phyloP scores from a whole-genome alignment of 2,113 vertebrate genomes.

The Bufo gargarizans region DNA sequence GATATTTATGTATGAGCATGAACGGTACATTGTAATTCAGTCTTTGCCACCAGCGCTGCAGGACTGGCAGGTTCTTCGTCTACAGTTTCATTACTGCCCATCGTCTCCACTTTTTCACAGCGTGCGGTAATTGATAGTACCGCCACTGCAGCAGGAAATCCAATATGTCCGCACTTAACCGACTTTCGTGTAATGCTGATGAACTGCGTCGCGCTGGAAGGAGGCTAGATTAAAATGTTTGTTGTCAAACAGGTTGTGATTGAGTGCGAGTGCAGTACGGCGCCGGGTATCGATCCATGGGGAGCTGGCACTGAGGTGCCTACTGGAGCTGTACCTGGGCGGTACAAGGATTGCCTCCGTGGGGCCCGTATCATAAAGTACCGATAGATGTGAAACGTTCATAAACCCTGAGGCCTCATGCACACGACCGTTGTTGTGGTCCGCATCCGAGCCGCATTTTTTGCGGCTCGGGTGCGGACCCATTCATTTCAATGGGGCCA shows the following conservation, averaged over 20 bases:
- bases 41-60: not conserved
- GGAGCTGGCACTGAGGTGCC: conserved; percentile 34
- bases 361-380: not conserved
- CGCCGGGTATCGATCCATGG: conserved; percentile 29
- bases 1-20: not conserved
- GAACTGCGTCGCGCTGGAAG: not conserved
- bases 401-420: too few species aligned
- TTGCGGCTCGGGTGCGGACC: too few species aligned
- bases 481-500: too few species aligned
- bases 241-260: conserved; percentile 52
- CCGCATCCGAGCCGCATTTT: too few species aligned
- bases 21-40: conserved; percentile 15
- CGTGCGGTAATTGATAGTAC: conserved; percentile 43
- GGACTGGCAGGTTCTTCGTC: not conserved
- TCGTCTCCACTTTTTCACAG: conserved; percentile 46
- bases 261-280: conserved; percentile 1
- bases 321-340: not conserved
- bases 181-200: conserved; percentile 37
- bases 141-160: conserved; percentile 41
- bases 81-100: conserved; percentile 40
- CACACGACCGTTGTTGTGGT: too few species aligned
- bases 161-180: conserved; percentile 43
- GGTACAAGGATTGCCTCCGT: not conserved
- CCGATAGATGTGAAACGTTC: not conserved
- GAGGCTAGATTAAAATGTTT: conserved; percentile 43